Conservation (phyloP, 92 coral and sea anemone species). For the Palythoa grandiflora region DNA sequence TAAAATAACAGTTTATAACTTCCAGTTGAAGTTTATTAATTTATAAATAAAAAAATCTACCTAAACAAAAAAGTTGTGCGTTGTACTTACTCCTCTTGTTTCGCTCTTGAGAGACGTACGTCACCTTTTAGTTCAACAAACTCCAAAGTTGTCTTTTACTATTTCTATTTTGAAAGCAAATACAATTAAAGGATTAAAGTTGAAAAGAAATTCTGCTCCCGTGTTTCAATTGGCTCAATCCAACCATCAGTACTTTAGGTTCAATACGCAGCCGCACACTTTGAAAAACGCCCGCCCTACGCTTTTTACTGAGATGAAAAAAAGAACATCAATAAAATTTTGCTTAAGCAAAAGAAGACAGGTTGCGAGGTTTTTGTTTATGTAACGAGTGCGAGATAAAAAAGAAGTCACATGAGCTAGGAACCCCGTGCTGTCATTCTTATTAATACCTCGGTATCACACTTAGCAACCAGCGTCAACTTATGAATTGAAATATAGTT, state of each 20-base stretch:
- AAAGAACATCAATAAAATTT: background rate
- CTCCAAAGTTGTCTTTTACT: background rate
- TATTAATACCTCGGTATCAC: slow-evolving; percentile 28
- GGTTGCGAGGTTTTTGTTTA: slow-evolving; percentile 24
- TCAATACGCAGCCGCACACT: background rate
- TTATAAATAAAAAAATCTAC: too few relatives aligned
- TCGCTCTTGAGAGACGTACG: slow-evolving; percentile 4
- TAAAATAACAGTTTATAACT: too few relatives aligned
- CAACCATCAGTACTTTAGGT: background rate
- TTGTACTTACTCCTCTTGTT: slow-evolving; percentile 1
- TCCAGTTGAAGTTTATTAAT: too few relatives aligned
- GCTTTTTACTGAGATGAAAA: slow-evolving; percentile 7
- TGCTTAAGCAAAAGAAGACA: slow-evolving; percentile 16
- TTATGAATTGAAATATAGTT: background rate
- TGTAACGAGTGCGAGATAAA: slow-evolving; percentile 8
- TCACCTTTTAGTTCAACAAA: background rate
- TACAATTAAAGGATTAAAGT: slow-evolving; percentile 21
- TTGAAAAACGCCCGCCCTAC: slow-evolving; percentile 24
- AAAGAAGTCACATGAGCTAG: slow-evolving; percentile 27
- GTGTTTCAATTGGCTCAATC: slow-evolving; percentile 14
- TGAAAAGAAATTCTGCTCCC: background rate
- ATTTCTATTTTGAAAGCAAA: slow-evolving; percentile 12
- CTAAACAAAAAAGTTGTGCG: background rate
- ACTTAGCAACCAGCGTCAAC: slow-evolving; percentile 31
- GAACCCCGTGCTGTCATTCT: slow-evolving; percentile 31